Evolutionary conservation across 2,888 invertebrate species (phyloP), one percentile per base, ranked within the genome.

Genomic region (Danaus chrysippus): DNA sequence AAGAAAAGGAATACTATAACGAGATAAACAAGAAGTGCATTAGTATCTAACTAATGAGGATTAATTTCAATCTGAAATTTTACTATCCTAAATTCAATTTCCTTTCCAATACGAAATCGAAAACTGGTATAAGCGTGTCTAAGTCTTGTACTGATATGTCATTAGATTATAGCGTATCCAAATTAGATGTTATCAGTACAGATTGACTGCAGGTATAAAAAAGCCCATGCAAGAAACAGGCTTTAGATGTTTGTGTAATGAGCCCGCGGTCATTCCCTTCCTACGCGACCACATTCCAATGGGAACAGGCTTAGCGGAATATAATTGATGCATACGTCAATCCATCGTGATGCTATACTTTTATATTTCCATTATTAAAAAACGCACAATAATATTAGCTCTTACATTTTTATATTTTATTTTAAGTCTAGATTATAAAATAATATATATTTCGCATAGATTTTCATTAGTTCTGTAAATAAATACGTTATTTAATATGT

Each of bases 211-310:
- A 49, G 17, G 49, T 49, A 49, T 49, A 49, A 49, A 46, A 34
- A 49, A 49, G 10, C 2, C 49, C 11, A 17, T 17, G 17, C 10
- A 49, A 49, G 15, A 49, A 49, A 49, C 49, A 17, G 17, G 15
- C 49, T 15, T 9, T 6, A 17, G 42, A 59, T 64, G 66, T 63
- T 59, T 66, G 65, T 63, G 62, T 62, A 64, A 67, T 67, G 56
- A 65, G 67, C 58, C 54, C 58, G 68, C 73, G 75, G 73, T 72
- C 74, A 70, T 73, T 74, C 72, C 72, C 73, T 69, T 67, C 86
- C 83, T 77, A 86, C 73, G 76, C 68, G 74, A 81, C 86, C 75
- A 79, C 88, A 88, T 88, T 88, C 88, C 86, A 74, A 58, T 43
- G 83, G 82, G 77, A 77, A 58, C 41, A 44, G 58, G 49, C 13